Percentiles rank a stretch among this genome's conserved stretches.
phyloP scores from a whole-genome alignment of 2,113 vertebrate species.

The Nettapus auritus region DNA sequence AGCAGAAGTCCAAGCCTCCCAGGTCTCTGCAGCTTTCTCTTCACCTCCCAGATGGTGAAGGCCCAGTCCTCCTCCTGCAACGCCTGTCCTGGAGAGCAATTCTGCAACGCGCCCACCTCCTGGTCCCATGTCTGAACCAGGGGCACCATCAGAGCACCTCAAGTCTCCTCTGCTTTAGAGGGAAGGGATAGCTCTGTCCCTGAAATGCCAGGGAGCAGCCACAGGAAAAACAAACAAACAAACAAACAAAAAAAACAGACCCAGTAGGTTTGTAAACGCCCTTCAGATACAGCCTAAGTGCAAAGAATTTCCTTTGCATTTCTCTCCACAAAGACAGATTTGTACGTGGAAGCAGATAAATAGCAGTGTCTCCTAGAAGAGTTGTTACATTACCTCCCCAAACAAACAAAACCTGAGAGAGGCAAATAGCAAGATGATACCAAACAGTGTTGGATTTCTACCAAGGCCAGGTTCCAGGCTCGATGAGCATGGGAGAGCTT shows the following conservation, averaged over 20 bases:
- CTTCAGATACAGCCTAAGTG: neutral
- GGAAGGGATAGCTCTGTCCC: neutral
- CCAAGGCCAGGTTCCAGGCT: neutral
- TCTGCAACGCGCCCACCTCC: neutral
- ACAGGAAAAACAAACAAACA: no score
- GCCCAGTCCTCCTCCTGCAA: accelerated
- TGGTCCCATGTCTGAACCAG: accelerated
- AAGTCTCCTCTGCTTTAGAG: accelerated
- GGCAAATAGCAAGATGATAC: neutral
- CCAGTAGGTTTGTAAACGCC: accelerated
- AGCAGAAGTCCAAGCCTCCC: accelerated
- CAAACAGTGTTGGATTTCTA: neutral
- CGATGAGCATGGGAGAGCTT: accelerated
- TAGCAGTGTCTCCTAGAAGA: neutral
- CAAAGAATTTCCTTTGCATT: neutral
- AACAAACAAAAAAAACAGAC: no score
- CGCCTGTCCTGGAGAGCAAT: accelerated
- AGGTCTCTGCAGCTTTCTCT: accelerated
- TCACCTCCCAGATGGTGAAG: accelerated
- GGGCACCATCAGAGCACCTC: neutral
- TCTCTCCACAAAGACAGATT: neutral
- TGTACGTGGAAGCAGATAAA: neutral
- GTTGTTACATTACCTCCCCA: neutral
- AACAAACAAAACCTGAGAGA: neutral
- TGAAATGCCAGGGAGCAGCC: neutral